A percentile compares a stretch with the other conserved stretches of the same genome.
Conservation (phyloP, 2,113 vertebrate species). For the Nothobranchius furzeri region DNA sequence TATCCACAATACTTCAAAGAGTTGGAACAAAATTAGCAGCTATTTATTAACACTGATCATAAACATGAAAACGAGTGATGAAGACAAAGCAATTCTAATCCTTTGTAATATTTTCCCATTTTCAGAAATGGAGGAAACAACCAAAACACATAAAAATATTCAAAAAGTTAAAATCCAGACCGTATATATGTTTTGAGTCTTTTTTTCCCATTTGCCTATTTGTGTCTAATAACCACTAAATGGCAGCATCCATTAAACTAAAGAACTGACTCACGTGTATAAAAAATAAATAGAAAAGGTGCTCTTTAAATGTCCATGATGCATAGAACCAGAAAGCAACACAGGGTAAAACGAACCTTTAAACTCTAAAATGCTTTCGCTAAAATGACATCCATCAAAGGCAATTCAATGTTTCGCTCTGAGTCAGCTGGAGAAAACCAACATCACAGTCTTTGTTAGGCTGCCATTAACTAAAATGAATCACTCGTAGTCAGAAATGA, state of each 20-base stretch:
- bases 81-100: slow-evolving; percentile 38
- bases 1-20: too few relatives aligned
- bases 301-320: background rate
- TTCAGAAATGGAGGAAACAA: background rate
- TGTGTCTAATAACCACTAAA: slow-evolving; percentile 4
- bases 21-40: too few relatives aligned
- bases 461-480: slow-evolving; percentile 42
- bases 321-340: background rate
- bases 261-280: background rate
- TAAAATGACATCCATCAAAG: slow-evolving; percentile 27
- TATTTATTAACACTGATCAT: too few relatives aligned
- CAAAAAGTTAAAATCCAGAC: background rate
- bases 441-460: slow-evolving; percentile 48
- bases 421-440: slow-evolving; percentile 4
- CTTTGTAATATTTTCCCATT: slow-evolving; percentile 1
- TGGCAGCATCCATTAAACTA: background rate
- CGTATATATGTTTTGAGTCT: background rate
- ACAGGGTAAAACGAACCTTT: background rate
- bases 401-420: background rate
- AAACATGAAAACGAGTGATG: too few relatives aligned
- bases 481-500: slow-evolving; percentile 28
- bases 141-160: background rate
- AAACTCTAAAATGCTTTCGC: background rate
- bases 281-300: background rate
- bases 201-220: too few relatives aligned